phyloP scores from a whole-genome alignment of 2,797 vertebrate genomes.

The Loris lydekkerianus region DNA sequence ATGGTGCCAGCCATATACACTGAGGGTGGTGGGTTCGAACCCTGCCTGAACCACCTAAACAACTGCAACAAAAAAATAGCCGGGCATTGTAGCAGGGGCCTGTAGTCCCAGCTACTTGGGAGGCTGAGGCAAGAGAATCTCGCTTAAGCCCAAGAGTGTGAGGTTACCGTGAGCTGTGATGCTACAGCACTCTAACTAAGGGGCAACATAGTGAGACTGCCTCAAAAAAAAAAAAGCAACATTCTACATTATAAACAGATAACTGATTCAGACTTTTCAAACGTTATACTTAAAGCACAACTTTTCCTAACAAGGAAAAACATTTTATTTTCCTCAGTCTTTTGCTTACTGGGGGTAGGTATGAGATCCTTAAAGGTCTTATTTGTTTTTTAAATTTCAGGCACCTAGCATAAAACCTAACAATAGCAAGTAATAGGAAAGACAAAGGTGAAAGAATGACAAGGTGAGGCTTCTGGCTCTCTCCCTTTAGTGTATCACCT shows the following conservation, averaged over 20 bases:
- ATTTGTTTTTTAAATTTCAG: constrained; percentile 44
- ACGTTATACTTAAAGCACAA: constrained; percentile 22
- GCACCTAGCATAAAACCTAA: not conserved
- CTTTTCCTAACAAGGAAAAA: constrained; percentile 61
- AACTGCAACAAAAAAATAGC: too few relatives aligned
- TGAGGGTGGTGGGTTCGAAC: too few relatives aligned
- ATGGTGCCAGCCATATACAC: too few relatives aligned
- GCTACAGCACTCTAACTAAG: too few relatives aligned
- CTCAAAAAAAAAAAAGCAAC: not conserved
- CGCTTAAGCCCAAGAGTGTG: too few relatives aligned
- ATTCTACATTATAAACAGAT: not conserved
- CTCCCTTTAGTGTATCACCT: not conserved
- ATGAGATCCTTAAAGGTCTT: constrained; percentile 22
- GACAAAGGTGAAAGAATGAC: not conserved
- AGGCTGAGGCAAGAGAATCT: too few relatives aligned
- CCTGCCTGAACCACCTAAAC: too few relatives aligned
- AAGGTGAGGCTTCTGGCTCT: constrained; percentile 38
- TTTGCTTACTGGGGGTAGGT: not conserved
- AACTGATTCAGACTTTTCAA: constrained; percentile 39
- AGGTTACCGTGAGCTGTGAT: too few relatives aligned
- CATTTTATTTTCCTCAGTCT: constrained; percentile 23
- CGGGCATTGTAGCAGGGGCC: too few relatives aligned
- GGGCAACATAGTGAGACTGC: too few relatives aligned
- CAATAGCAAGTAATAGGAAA: not conserved
- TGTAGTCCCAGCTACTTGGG: too few relatives aligned